Base-by-base conservation (phyloP, 2,113 vertebrate genomes). In the Ursus arctos region DNA sequence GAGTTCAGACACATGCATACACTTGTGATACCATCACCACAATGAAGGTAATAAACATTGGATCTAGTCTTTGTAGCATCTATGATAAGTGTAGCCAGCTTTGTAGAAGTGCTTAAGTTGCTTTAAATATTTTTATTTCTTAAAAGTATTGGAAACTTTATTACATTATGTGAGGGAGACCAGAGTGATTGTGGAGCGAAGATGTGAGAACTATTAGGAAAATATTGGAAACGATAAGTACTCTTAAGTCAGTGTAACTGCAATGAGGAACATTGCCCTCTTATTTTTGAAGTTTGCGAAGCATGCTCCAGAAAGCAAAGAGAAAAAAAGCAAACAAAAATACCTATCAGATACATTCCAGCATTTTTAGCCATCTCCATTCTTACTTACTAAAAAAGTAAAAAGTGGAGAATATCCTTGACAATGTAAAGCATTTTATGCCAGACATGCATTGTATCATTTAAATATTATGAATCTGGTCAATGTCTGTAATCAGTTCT, bases 251-350 rank as follows among this genome's bases (percentile, higher is more conserved):
- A 76, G 40, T 65, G 3, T 26, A 95, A 86, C 15, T 28, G 59
- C 24, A 80, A 59, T 71, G 82, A 47, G 74, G 7, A 93, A 55
- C 84, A 22, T 4, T 88, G 47, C 8, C 24, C 6, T 93, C 36
- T 53, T 89, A 89, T 82, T 94, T 94, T 91, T 96, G 53, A 97
- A 92, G 43, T 95, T 96, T 83, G n/a, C 12, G 84, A 95, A 67
- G 4, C 7, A 83, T 91, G 40, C 89, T 80, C 53, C 28, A 77
- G n/a, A 97, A 94, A 87, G 79, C 16, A 69, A 87, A 71, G 7
- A 8, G 33, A 49, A 31, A 71, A 91, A 6, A 65, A 79, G 7
- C 47, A 94, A 84, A 91, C 2, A 95, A 63, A 95, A 87, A 59
- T 77, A 40, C 0, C 67, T 94, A 51, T 72, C 24, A 79, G 47